Evolutionary conservation across 2,113 vertebrate genomes (phyloP).

Genomic region (Saccopteryx bilineata): DNA sequence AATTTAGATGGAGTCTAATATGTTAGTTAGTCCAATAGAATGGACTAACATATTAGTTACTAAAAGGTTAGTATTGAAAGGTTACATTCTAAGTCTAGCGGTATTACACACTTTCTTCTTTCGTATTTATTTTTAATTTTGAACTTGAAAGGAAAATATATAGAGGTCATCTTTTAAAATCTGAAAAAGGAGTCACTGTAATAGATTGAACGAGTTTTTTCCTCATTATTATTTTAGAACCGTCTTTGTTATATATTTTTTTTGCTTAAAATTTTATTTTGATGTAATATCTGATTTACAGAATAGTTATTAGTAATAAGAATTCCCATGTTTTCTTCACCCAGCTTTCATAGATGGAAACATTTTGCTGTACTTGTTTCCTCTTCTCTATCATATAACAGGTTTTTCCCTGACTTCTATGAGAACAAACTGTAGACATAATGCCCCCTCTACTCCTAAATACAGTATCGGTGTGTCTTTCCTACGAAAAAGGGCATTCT

Average conservation of each 20-base stretch:
- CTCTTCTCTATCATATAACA: not conserved
- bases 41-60: not conserved
- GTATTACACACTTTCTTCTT: not conserved
- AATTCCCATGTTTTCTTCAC: not conserved
- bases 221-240: not conserved
- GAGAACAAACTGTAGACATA: not conserved
- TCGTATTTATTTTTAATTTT: constrained; percentile 36
- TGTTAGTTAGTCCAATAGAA: not conserved
- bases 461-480: not conserved
- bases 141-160: not conserved
- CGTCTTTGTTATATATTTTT: not conserved
- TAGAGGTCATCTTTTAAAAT: constrained; percentile 42
- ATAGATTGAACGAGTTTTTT: constrained; percentile 41
- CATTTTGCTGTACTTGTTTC: constrained; percentile 12
- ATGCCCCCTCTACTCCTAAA: not conserved
- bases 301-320: not conserved
- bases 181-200: not conserved
- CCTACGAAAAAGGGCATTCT: not conserved
- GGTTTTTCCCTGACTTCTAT: not conserved
- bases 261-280: constrained; percentile 41
- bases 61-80: not conserved
- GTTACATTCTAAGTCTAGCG: not conserved
- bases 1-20: constrained; percentile 36
- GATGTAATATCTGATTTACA: not conserved
- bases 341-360: not conserved